A percentile compares a stretch with the other conserved stretches of the same genome.
Evolutionary conservation across 2,888 invertebrate species (phyloP).

Genomic region (Prionchulus punctatus): DNA sequence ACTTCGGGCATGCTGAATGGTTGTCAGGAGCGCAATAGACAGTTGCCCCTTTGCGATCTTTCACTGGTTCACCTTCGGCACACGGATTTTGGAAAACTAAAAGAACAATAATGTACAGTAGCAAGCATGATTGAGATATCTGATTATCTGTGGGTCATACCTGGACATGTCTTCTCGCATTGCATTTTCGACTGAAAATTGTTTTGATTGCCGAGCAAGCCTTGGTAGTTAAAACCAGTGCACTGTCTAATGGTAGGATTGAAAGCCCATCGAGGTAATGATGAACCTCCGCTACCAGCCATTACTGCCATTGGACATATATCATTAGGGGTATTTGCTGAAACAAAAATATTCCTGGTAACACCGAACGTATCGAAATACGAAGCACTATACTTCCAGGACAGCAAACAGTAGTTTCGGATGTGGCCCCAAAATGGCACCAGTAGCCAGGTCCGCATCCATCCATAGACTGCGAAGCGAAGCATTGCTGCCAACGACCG

Average conservation of each 20-base stretch:
- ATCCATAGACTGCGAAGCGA: background rate
- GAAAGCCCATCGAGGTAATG: constrained; percentile 14
- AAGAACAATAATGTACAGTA: background rate
- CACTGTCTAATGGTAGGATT: constrained; percentile 11
- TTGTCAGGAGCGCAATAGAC: constrained; percentile 6
- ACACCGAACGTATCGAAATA: no score
- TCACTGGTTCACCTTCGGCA: constrained; percentile 4
- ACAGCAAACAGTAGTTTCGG: constrained; percentile 25
- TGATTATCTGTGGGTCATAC: constrained; percentile 7
- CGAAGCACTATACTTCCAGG: constrained; percentile 27
- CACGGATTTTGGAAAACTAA: constrained; percentile 13
- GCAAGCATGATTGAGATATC: no score
- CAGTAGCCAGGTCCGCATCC: constrained; percentile 18
- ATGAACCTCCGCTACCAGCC: constrained; percentile 19
- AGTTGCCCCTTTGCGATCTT: background rate
- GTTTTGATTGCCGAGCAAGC: constrained; percentile 13
- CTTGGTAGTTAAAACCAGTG: constrained; percentile 10
- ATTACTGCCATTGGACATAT: background rate
- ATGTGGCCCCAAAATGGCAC: constrained; percentile 27
- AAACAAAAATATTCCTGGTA: no score
- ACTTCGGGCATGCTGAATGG: constrained; percentile 11
- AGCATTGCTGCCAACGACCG: background rate
- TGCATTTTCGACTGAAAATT: constrained; percentile 13
- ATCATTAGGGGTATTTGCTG: no score
- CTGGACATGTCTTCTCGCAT: constrained; percentile 11